Base-by-base conservation (phyloP, 2,113 vertebrate genomes). In the Hypomesus transpacificus region DNA sequence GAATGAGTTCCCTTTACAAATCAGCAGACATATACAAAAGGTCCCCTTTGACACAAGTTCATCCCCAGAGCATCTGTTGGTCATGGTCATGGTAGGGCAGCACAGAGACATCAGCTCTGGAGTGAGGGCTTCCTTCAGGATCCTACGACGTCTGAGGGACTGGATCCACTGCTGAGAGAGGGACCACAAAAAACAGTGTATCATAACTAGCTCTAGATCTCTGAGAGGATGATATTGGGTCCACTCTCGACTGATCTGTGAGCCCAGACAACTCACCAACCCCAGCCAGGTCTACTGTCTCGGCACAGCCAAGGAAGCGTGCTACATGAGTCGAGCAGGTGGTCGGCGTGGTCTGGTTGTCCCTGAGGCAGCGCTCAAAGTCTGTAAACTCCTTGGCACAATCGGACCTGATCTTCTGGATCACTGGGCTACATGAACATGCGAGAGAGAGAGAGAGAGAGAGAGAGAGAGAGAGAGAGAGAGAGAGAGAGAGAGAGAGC, bases 301-400 rank as follows among this genome's bases (percentile, higher is more conserved):
- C 94, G 0, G 94, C 95, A 9, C 96, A 98, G 67, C 88, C 89
- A 66, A 97, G 82, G 85, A 98, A 98, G 18, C 88, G 91, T 0
- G 84, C 83, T 54, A 97, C 87, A 0, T 93, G 92, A 1, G 91
- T 70, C 0, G 91, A 84, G 79, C 96, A 98, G 62, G 93, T 92
- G 73, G 79, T 58, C 59, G 94, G 86, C 0, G 88, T 65, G 0
- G 85, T 78, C 39, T 93, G 92, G 64, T 97, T 94, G 80, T 93
- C 87, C 66, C 82, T 89, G 58, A 98, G 91, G 73, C 96, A 98
- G 56, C 81, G 86, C 77, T 98, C 96, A 34, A 98, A 98, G 65
- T 92, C 91, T 0, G 84, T 34, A 24, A 98, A 97, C 4, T 95
- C 90, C 24, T 85, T 88, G 0, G 91, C 89, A 3, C 96, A 98